phyloP scores from a whole-genome alignment of 1,140 invertebrate species.

The Drosophila cardini region DNA sequence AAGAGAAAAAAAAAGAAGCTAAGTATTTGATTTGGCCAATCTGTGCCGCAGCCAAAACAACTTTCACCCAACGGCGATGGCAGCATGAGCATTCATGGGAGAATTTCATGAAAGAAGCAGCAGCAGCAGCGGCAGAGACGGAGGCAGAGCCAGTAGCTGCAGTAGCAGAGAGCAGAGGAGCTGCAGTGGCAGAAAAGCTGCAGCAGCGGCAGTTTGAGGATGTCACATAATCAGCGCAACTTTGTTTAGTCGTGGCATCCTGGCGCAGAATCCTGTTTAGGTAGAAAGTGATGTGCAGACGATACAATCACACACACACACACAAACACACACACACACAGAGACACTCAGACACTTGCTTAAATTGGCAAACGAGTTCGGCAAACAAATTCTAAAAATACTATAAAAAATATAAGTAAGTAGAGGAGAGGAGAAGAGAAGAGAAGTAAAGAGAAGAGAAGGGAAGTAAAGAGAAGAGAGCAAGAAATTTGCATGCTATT shows the following conservation, averaged over 20 bases:
- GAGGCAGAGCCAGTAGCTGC: too few species aligned
- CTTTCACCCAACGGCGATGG: conserved; percentile 55
- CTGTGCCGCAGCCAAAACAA: conserved; percentile 78
- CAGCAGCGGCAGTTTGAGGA: conserved; percentile 37
- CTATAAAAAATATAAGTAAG: conserved; percentile 14
- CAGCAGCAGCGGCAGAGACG: too few species aligned
- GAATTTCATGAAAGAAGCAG: too few species aligned
- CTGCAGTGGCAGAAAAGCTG: too few species aligned
- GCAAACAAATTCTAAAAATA: conserved; percentile 54
- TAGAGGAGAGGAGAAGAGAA: conserved; percentile 14
- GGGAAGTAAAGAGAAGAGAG: conserved; percentile 15
- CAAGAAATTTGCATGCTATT: conserved; percentile 34
- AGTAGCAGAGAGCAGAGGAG: too few species aligned
- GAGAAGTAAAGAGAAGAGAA: too few species aligned
- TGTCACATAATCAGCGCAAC: conserved; percentile 69
- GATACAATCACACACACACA: conserved; percentile 33
- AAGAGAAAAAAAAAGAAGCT: conserved; percentile 11
- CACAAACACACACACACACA: not conserved
- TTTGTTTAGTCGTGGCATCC: conserved; percentile 50
- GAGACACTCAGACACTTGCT: conserved; percentile 29
- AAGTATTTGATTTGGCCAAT: conserved; percentile 64
- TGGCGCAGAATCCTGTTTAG: conserved; percentile 74
- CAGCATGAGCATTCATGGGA: conserved; percentile 3
- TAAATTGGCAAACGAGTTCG: conserved; percentile 64
- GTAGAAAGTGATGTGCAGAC: conserved; percentile 79